Evolutionary conservation across 2,888 invertebrate genomes (phyloP), one percentile per base, ranked within the genome.

Genomic region (Dicranocentrus wangi): DNA sequence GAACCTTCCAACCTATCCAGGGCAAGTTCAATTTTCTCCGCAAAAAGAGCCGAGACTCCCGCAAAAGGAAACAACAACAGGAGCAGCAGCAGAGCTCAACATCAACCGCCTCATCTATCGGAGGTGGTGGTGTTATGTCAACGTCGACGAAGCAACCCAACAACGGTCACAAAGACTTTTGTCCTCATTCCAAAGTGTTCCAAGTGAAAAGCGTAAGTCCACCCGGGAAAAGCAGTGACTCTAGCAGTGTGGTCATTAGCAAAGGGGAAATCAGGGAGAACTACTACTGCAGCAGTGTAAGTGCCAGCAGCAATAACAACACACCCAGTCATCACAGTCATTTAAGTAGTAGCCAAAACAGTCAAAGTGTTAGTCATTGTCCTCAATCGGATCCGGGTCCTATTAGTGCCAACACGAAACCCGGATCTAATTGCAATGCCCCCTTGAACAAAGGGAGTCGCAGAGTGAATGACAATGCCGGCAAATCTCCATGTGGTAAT

Each of bases 21-120:
- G 75, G 71, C 76, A 83, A 83, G 58, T 83, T 83, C 71, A 83
- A 73, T 39, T 83, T 83, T 55, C 81, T 83, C 53, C 79, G 75
- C 1, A 83, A 83, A 63, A 83, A 83, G 65, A 83, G 78, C 25
- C 65, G 79, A 28, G 83, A 83, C 15, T 81, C 81, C 5, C 43
- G 81, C 1, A 83, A 83, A 69, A 66, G 66, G 70, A 78, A 81
- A 65, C 80, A 80, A 53, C 63, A 70, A 28, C 63, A 82, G 47
- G n/a, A n/a, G 39, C 39, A 47, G 15, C 32, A 55, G 8, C 43
- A 63, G 39, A 55, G 17, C 63, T 70, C 78, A 53, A 58, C 68
- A 15, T 15, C 55, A n/a, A 23, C 60, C 55, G 17, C 58, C 58
- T 58, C 65, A 63, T 23, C 25, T 19, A 5, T 28, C 25, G 60